Conservation (phyloP, 2,888 invertebrate species). For the Helicoverpa assulta region DNA sequence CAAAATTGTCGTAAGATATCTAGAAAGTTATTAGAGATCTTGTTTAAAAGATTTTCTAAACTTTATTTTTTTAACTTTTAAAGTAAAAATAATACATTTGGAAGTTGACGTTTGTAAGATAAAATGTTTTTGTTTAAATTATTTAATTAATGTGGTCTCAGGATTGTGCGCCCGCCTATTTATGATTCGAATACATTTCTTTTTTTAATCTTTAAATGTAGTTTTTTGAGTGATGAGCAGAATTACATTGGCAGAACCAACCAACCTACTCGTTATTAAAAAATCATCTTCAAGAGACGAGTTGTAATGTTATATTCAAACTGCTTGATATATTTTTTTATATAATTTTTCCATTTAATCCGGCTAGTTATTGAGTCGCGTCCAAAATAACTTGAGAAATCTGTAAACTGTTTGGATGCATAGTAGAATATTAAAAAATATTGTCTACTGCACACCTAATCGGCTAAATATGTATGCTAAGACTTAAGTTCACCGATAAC, state of each 20-base stretch:
- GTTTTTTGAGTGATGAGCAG: constrained; percentile 2
- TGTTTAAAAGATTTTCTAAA: not conserved
- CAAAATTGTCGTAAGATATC: not conserved
- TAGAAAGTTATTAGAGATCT: too few species aligned
- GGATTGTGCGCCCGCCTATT: constrained; percentile 53
- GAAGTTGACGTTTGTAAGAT: constrained; percentile 8
- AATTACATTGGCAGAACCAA: not conserved
- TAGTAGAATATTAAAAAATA: too few species aligned
- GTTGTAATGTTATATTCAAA: too few species aligned
- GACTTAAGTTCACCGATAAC: too few species aligned
- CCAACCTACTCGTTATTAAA: too few species aligned
- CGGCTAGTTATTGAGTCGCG: not conserved
- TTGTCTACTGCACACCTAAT: too few species aligned
- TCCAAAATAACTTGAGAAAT: not conserved
- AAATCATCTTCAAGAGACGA: too few species aligned
- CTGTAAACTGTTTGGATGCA: not conserved
- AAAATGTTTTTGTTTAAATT: constrained; percentile 16
- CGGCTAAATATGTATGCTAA: too few species aligned
- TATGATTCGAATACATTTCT: constrained; percentile 44
- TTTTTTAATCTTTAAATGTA: constrained; percentile 15
- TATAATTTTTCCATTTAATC: not conserved
- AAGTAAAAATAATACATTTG: constrained; percentile 20
- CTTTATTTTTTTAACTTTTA: not conserved
- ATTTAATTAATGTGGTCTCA: constrained; percentile 48
- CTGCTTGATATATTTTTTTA: too few species aligned